Percentiles rank a stretch among this genome's conserved stretches.
Conservation (phyloP, 2,113 vertebrate genomes). For the Pheucticus melanocephalus region DNA sequence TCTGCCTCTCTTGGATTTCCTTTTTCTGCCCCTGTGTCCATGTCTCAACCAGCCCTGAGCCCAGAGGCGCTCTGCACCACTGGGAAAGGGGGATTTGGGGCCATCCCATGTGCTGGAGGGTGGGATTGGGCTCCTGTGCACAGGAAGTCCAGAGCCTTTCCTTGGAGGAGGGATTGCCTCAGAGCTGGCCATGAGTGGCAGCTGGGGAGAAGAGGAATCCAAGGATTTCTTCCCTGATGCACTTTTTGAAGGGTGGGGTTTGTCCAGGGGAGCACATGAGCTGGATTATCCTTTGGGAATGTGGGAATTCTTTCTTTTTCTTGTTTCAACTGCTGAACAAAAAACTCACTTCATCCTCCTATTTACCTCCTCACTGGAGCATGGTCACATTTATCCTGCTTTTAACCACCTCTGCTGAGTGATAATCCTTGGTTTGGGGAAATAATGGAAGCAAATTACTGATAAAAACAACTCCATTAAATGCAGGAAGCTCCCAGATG, state of each 20-base stretch:
- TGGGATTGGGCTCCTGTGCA: neutral
- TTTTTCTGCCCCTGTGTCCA: neutral
- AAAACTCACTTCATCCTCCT: neutral
- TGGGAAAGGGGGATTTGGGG: neutral
- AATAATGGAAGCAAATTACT: neutral
- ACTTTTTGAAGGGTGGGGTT: constrained; percentile 38
- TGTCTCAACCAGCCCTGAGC: accelerated
- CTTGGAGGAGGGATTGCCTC: neutral
- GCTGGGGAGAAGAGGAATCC: neutral
- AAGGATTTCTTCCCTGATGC: constrained; percentile 30
- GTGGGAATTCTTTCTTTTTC: neutral
- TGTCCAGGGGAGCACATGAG: neutral
- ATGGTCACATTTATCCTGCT: neutral
- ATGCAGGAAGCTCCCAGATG: neutral
- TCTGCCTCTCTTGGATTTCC: neutral
- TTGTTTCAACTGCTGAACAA: neutral
- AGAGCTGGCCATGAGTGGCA: neutral
- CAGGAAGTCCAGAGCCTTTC: accelerated
- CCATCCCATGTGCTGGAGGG: accelerated
- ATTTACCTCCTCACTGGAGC: neutral
- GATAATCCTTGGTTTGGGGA: neutral
- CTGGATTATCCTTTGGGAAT: constrained; percentile 4
- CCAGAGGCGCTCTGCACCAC: accelerated
- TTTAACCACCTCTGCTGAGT: neutral
- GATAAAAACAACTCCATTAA: neutral